These are phyloP conservation scores for Danionella dracula DNA, from an alignment of 2,797 vertebrate genomes.

Conservation along the genomic window DNA sequence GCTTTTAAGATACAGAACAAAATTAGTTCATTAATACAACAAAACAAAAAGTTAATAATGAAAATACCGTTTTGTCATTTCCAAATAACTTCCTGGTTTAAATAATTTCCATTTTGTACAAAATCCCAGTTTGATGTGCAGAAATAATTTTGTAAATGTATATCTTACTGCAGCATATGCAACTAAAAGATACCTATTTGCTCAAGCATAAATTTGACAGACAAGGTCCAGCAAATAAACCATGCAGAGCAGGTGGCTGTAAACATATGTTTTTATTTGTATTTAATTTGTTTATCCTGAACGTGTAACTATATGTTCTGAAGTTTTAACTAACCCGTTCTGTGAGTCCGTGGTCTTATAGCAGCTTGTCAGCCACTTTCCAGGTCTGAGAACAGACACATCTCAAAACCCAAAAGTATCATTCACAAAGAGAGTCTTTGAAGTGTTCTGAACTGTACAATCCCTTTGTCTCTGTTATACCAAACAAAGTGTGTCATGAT, in stretches of 20 bases:
- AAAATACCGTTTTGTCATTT: no score
- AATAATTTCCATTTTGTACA: no score
- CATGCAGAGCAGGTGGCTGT: slow-evolving; percentile 21
- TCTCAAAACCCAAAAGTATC: slow-evolving; percentile 51
- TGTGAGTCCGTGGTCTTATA: slow-evolving; percentile 31
- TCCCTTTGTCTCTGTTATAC: slow-evolving; percentile 51
- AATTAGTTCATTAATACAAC: no score
- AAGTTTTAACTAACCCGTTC: slow-evolving; percentile 46
- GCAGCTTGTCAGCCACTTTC: slow-evolving; percentile 50
- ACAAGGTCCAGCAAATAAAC: slow-evolving; percentile 23
- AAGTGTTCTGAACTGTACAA: slow-evolving; percentile 38
- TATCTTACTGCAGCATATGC: not conserved
- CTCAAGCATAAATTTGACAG: slow-evolving; percentile 27
- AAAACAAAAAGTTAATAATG: no score
- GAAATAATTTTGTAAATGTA: no score
- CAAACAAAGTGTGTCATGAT: slow-evolving; percentile 55
- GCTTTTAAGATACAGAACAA: no score
- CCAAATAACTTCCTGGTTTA: no score
- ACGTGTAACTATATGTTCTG: slow-evolving; percentile 5
- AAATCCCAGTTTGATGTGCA: no score
- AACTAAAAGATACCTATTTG: not conserved
- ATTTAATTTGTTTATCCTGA: slow-evolving; percentile 31
- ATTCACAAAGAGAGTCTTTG: slow-evolving; percentile 48
- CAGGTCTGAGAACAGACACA: slow-evolving; percentile 55
- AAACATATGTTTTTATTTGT: slow-evolving; percentile 27